These are phyloP conservation scores for Myiotriccus ornatus DNA, from an alignment of 2,797 vertebrate species.

Conservation along the genomic window DNA sequence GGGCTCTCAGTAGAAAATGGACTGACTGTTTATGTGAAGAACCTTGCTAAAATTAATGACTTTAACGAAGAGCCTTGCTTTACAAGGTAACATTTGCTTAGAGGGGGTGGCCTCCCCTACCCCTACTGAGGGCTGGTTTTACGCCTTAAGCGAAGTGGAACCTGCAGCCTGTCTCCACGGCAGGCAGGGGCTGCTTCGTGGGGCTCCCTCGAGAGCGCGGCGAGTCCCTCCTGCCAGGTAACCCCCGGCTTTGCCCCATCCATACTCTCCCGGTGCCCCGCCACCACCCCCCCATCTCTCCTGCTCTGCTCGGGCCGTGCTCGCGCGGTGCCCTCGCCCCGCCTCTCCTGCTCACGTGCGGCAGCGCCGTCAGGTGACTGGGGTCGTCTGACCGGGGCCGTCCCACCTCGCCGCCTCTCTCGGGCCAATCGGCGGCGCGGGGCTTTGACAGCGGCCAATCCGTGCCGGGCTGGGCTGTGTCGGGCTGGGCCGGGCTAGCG, in stretches of 20 bases:
- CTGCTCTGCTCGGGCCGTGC: no score
- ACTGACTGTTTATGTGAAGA: accelerated
- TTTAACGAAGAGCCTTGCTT: accelerated
- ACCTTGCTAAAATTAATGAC: background rate
- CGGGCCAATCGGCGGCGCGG: background rate
- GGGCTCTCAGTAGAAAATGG: accelerated
- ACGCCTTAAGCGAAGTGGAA: no score
- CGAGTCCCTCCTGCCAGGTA: background rate
- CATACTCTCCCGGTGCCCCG: no score
- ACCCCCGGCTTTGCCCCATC: background rate
- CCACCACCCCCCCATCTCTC: no score
- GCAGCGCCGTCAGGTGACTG: constrained; percentile 85
- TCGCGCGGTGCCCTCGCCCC: background rate
- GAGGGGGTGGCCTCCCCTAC: no score
- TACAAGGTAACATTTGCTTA: background rate
- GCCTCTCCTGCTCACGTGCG: constrained; percentile 25
- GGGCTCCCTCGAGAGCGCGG: background rate
- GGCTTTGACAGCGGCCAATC: constrained; percentile 55
- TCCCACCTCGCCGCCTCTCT: constrained; percentile 24
- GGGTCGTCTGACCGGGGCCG: constrained; percentile 73
- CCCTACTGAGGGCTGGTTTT: background rate
- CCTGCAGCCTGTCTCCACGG: accelerated
- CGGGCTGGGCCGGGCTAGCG: constrained; percentile 2
- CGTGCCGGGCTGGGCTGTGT: background rate
- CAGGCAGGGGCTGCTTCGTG: background rate